Conservation (phyloP, 2,113 vertebrate genomes). For the Grantiella picta region DNA sequence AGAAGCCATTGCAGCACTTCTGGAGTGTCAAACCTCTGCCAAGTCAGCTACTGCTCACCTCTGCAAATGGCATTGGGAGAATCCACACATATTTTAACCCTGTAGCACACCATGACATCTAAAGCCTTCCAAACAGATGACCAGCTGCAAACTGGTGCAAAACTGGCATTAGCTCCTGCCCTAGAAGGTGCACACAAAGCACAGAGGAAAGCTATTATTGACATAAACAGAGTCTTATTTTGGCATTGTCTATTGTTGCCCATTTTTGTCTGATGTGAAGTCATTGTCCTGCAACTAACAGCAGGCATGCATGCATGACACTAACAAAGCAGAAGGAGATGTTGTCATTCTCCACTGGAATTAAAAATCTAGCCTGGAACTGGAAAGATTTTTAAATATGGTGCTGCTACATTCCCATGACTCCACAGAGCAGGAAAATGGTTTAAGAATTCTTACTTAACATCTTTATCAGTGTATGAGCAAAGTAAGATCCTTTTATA, state of each 20-base stretch:
- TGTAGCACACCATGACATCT: neutral
- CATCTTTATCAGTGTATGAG: neutral
- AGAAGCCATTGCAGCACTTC: neutral
- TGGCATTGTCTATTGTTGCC: neutral
- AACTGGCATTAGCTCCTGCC: neutral
- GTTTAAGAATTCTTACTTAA: neutral
- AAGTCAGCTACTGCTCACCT: neutral
- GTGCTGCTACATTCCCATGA: neutral
- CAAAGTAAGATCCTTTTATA: neutral
- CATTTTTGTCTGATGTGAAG: constrained; percentile 8
- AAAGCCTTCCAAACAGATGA: neutral
- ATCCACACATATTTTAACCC: neutral
- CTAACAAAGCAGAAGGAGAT: constrained; percentile 25
- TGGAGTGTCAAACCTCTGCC: neutral
- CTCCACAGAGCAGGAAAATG: neutral
- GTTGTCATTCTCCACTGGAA: constrained; percentile 22
- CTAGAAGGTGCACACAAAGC: neutral
- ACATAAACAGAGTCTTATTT: neutral
- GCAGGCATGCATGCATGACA: neutral
- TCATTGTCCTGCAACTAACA: neutral
- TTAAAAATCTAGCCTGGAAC: constrained; percentile 8
- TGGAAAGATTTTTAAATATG: constrained; percentile 2
- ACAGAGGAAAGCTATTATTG: neutral
- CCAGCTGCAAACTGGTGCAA: neutral
- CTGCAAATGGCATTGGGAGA: neutral